These are phyloP conservation scores for Mustela lutreola DNA, from an alignment of 2,113 vertebrate species.

Conservation along the genomic window DNA sequence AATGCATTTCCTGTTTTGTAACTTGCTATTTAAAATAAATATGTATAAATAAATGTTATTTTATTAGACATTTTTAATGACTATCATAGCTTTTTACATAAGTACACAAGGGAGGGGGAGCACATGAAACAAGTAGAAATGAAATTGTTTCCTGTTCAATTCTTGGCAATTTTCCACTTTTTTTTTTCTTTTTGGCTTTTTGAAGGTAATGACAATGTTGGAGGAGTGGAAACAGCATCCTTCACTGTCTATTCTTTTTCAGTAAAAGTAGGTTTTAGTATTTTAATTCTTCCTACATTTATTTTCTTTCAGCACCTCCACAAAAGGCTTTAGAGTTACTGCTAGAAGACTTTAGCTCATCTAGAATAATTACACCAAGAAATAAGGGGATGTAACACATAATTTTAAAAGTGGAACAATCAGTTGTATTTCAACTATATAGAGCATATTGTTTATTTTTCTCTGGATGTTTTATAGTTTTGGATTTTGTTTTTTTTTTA, in stretches of 20 bases:
- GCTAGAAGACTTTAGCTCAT: neutral
- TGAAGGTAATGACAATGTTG: neutral
- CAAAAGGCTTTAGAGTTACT: neutral
- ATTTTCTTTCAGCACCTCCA: neutral
- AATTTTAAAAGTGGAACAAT: neutral
- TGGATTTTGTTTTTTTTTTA: neutral
- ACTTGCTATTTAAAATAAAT: neutral
- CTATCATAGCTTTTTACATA: neutral
- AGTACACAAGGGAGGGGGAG: neutral
- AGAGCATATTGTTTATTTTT: neutral
- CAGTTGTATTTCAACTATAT: neutral
- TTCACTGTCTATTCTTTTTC: neutral
- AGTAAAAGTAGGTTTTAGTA: neutral
- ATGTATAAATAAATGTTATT: neutral
- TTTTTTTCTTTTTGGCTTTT: neutral
- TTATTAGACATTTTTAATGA: neutral
- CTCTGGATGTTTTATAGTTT: neutral
- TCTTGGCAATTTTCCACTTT: neutral
- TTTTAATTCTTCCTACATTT: neutral
- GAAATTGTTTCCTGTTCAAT: neutral
- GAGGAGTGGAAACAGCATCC: neutral
- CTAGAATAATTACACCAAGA: neutral
- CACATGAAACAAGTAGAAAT: neutral
- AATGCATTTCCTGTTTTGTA: neutral
- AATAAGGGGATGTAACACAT: neutral